A percentile compares a stretch with the other conserved stretches of the same genome.
These are phyloP conservation scores for Fabriciana adippe DNA, from an alignment of 2,888 invertebrate species.

Conservation along the genomic window DNA sequence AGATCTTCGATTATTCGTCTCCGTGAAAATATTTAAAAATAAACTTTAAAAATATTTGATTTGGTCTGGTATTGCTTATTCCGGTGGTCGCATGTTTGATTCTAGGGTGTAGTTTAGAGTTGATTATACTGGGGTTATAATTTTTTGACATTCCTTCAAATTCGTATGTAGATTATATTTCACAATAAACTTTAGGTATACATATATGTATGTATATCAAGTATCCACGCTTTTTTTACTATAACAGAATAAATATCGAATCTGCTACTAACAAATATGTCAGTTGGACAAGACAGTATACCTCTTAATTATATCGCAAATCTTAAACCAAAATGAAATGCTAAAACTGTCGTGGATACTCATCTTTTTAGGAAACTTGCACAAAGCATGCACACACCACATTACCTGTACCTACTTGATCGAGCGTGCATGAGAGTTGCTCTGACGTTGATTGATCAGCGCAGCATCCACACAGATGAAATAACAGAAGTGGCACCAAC, in stretches of 20 bases:
- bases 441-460: slow-evolving; percentile 43
- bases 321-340: slow-evolving; percentile 8
- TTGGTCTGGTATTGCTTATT: no score
- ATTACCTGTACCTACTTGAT: slow-evolving; percentile 43
- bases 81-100: no score
- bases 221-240: no score
- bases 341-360: slow-evolving; percentile 16
- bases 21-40: background rate
- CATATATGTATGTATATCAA: no score
- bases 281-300: no score
- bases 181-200: no score
- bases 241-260: no score
- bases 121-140: no score
- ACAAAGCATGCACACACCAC: slow-evolving; percentile 34
- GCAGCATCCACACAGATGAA: slow-evolving; percentile 13
- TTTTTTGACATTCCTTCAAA: no score
- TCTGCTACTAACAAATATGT: no score
- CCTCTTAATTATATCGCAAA: slow-evolving; percentile 2
- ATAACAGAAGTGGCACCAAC: background rate
- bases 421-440: slow-evolving; percentile 36
- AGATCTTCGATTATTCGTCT: slow-evolving; percentile 4
- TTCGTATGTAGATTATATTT: no score
- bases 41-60: background rate
- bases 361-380: slow-evolving; percentile 14
- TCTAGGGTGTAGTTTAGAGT: no score